Base-by-base conservation (phyloP, 1,140 invertebrate species). In the Drosophila micromelanica region DNA sequence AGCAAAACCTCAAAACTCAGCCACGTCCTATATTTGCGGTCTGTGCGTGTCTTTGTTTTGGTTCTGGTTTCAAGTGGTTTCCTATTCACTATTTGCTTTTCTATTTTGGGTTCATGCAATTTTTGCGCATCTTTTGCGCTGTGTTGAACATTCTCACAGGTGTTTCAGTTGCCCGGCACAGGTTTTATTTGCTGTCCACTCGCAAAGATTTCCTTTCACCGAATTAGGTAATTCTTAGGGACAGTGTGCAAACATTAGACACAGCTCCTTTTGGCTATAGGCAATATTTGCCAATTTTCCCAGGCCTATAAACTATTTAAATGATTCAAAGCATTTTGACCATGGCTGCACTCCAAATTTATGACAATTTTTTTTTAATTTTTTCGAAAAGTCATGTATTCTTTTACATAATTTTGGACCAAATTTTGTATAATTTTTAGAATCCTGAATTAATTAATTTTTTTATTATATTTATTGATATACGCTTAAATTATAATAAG, bases 111-210 rank as follows among this genome's bases (percentile, higher is more conserved):
- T 76, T 90, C 79, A 89, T 89, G 84, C 84, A 89, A 89, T 89
- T 89, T 80, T 74, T 77, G 76, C 69, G 65, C 84, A 89, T 84
- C 76, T 63, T 71, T 74, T 73, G 71, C 84, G 68, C 61, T 76
- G 72, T 89, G 85, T 89, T 89, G 80, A 90, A 89, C 57, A 64
- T 89, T 89, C 84, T 89, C 85, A 89, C 84, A 89, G 85, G 84
- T 87, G 84, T 73, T 67, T 65, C 27, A 30, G 38, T 5, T 30
- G 55, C 9, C 55, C 61, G 9, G 46, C 13, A 13, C 45, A 56
- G 59, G 54, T 63, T 84, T 48, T 90, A 42, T 89, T 84, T 89
- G 73, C 57, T 89, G 84, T 84, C 85, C 85, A 76, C 52, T 63
- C 37, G 30, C 17, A 48, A 15, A 35, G 81, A 76, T 82, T 82